These are phyloP conservation scores for Cyclopterus lumpus DNA, from an alignment of 2,797 vertebrate genomes.

Conservation along the genomic window DNA sequence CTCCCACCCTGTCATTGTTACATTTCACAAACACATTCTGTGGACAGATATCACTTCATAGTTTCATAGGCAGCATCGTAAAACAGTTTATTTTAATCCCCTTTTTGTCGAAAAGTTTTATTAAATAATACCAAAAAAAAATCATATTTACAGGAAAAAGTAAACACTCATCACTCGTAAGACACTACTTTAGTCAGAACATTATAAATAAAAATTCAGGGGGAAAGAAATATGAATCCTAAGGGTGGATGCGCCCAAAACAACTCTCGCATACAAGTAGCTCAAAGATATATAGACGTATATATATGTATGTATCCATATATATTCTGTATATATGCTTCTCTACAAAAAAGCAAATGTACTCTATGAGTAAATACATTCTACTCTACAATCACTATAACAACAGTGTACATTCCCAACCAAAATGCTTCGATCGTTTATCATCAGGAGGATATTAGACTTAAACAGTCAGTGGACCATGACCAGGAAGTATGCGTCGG, in stretches of 20 bases:
- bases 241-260: conserved; percentile 69
- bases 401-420: conserved; percentile 82
- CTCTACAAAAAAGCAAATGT: conserved; percentile 80
- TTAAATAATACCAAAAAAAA: conserved; percentile 9
- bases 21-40: conserved; percentile 70
- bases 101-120: conserved; percentile 59
- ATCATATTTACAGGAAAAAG: conserved; percentile 78
- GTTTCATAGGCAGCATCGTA: conserved; percentile 68
- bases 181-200: conserved; percentile 59
- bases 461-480: conserved; percentile 54
- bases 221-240: conserved; percentile 58
- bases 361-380: conserved; percentile 85
- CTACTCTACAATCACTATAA: conserved; percentile 82
- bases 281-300: conserved; percentile 77
- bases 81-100: conserved; percentile 61
- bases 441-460: conserved; percentile 58
- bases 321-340: conserved; percentile 80
- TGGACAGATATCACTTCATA: conserved; percentile 66
- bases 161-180: conserved; percentile 59
- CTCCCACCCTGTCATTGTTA: conserved; percentile 55
- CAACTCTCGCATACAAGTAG: conserved; percentile 67
- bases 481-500: conserved; percentile 52
- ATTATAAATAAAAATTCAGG: conserved; percentile 47
- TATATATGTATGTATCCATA: conserved; percentile 73
- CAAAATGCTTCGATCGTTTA: conserved; percentile 63